Evolutionary conservation across 2,797 vertebrate genomes (phyloP).

Genomic region (Sebastes baramenuke): DNA sequence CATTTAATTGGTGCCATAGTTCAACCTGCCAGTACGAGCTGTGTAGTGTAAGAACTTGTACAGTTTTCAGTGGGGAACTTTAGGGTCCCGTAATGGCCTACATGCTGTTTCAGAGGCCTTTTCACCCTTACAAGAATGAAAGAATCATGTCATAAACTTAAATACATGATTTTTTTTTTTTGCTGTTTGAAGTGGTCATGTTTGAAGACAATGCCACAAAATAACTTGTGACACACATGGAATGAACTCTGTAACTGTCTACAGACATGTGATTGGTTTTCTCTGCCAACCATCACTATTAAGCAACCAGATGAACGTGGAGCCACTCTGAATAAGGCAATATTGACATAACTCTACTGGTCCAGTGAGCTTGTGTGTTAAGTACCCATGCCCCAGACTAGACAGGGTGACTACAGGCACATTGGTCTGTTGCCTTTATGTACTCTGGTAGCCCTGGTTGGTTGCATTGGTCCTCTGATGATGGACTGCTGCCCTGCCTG

Average conservation of each 20-base stretch:
- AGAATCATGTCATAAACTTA: neutral
- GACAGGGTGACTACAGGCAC: constrained; percentile 48
- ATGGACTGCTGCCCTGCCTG: constrained; percentile 56
- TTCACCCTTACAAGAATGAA: neutral
- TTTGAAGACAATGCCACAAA: neutral
- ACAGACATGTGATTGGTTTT: constrained; percentile 31
- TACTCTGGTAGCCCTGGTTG: constrained; percentile 36
- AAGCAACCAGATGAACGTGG: constrained; percentile 51
- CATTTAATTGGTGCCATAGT: neutral
- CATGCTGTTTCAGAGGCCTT: neutral
- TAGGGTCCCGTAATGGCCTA: neutral
- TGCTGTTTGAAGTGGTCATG: neutral
- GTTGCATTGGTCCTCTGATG: constrained; percentile 59
- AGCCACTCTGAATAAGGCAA: constrained; percentile 60
- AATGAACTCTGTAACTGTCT: constrained; percentile 13
- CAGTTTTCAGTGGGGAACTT: neutral
- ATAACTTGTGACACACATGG: neutral
- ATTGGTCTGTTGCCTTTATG: constrained; percentile 35
- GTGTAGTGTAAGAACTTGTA: neutral
- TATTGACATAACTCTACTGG: constrained; percentile 72
- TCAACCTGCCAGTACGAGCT: neutral
- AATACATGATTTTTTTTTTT: neutral
- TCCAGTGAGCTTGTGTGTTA: constrained; percentile 62
- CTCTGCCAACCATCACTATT: constrained; percentile 28
- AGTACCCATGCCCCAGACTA: constrained; percentile 47